phyloP scores from a whole-genome alignment of 2,797 vertebrate genomes.

The Smutsia gigantea region DNA sequence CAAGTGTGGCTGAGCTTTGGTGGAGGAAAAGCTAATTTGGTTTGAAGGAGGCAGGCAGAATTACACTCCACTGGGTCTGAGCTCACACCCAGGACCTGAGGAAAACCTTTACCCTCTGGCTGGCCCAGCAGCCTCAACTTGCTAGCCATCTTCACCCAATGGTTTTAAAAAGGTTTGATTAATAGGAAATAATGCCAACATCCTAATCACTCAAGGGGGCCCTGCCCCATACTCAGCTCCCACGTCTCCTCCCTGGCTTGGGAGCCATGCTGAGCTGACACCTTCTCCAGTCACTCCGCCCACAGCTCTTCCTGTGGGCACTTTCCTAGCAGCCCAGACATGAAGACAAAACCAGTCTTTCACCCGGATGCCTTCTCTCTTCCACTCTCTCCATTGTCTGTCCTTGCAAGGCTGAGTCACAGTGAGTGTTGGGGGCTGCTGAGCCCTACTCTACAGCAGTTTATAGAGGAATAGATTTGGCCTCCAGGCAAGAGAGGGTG shows the following conservation, averaged over 20 bases:
- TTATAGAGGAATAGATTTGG: background rate
- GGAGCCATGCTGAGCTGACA: background rate
- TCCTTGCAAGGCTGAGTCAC: background rate
- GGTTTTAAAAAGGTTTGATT: background rate
- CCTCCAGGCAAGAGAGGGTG: background rate
- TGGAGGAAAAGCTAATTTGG: background rate
- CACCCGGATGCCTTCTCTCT: background rate
- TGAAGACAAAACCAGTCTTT: background rate
- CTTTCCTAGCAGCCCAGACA: background rate
- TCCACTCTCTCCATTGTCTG: background rate
- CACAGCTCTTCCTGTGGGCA: background rate
- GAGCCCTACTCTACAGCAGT: background rate
- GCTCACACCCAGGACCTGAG: background rate
- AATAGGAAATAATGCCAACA: background rate
- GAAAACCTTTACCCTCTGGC: background rate
- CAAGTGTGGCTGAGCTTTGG: background rate
- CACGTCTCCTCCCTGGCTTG: background rate
- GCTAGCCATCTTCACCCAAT: background rate
- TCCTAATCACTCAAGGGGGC: background rate
- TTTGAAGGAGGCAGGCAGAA: background rate
- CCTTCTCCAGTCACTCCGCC: background rate
- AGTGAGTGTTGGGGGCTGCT: background rate
- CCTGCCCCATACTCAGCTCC: background rate
- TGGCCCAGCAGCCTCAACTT: background rate
- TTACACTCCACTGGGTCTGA: background rate